These are phyloP conservation scores for Porites cylindrica DNA, from an alignment of 92 coral and sea anemone genomes.

Conservation along the genomic window DNA sequence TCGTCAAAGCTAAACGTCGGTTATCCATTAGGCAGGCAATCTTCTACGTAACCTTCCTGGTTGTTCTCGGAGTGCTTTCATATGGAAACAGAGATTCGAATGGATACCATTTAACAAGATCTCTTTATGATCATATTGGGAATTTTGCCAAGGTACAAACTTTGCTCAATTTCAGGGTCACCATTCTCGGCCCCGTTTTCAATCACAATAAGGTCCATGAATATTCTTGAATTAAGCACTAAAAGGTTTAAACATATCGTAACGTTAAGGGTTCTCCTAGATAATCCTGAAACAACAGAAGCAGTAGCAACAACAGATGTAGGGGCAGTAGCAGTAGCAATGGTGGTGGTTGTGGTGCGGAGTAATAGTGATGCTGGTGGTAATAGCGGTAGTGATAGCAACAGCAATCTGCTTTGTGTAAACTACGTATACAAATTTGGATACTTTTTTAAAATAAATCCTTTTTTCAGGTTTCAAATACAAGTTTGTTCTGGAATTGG, in stretches of 20 bases:
- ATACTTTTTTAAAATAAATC: not conserved
- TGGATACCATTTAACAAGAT: conserved; percentile 61
- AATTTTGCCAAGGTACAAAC: conserved; percentile 66
- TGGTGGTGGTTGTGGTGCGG: too few species aligned
- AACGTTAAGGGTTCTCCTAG: too few species aligned
- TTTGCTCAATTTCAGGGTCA: too few species aligned
- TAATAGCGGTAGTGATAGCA: too few species aligned
- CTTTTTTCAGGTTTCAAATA: not conserved
- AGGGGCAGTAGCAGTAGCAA: too few species aligned
- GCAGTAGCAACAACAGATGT: too few species aligned
- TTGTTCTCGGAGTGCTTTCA: conserved; percentile 60
- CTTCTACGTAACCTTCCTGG: conserved; percentile 71
- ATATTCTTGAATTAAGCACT: too few species aligned
- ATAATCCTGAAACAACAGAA: too few species aligned
- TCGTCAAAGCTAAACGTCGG: not conserved
- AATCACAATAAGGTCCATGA: not conserved
- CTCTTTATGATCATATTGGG: conserved; percentile 35
- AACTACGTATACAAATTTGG: not conserved
- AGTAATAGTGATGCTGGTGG: too few species aligned
- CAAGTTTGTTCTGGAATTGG: not conserved
- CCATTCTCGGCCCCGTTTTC: too few species aligned
- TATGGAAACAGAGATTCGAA: conserved; percentile 72
- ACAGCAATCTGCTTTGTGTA: too few species aligned
- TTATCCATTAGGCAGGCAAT: not conserved
- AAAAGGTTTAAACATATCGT: too few species aligned